Evolutionary conservation across 2,797 vertebrate species (phyloP), one percentile per base, ranked within the genome.

Genomic region (Brachyalestes nurse): DNA sequence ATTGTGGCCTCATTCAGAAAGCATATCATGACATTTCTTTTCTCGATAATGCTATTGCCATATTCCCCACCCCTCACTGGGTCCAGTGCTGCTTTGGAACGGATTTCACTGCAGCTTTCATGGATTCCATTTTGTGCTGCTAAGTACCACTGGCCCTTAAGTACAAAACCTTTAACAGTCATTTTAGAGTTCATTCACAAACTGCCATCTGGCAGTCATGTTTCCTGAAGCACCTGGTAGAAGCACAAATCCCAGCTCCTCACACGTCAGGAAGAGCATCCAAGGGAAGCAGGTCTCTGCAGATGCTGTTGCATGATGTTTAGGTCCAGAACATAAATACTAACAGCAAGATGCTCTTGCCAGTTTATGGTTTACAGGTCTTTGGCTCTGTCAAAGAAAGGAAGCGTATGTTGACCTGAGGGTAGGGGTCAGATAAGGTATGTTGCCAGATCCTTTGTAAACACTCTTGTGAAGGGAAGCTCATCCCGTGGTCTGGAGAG

Each of bases 371-470:
- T 58, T 58, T 69, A 60, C 64, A 61, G 40, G 40, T 13, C 25
- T 51, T 49, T 38, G 66, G 49, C 55, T 81, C 19, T 67, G 51
- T 42, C 61, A 17, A 81, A 49, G 34, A 58, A 4, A 65, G 74
- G 78, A 78, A 73, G 55, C 40, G 16, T 66, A 67, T 64, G 76
- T 57, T 61, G 19, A 66, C 62, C 73, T 47, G 77, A 70, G 72
- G 58, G 64, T 76, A 61, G 65, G 72, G 75, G 76, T 60, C 42
- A 53, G 67, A 80, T 81, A 77, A 82, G 55, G 72, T 57, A 79
- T 70, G 67, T 82, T 76, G 62, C 81, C 82, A 67, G 75, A 79
- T 82, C 65, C 81, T 82, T 79, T 84, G 82, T 87, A 88, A 86
- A 87, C 85, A 82, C 80, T 74, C 45, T 82, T 75, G 74, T 85